phyloP scores from a whole-genome alignment of 2,113 vertebrate species.

The Pongo abelii region DNA sequence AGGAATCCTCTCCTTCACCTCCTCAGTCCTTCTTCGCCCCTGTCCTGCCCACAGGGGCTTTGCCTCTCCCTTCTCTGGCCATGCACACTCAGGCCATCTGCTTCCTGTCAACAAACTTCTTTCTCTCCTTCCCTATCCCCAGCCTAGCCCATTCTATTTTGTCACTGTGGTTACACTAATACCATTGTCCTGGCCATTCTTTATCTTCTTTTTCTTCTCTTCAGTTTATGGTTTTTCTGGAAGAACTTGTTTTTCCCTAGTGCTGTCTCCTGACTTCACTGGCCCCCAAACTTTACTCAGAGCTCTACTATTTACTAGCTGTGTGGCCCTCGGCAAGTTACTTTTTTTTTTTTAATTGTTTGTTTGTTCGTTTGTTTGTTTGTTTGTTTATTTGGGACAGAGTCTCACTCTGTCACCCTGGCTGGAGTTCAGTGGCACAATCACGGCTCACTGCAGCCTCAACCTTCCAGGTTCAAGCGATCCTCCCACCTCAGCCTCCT shows the following conservation, averaged over 20 bases:
- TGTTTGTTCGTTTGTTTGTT: no score
- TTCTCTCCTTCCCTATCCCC: background rate
- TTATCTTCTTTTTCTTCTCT: background rate
- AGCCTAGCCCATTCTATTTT: background rate
- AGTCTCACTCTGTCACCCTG: no score
- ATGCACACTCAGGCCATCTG: background rate
- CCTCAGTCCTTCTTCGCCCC: background rate
- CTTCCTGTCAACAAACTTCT: background rate
- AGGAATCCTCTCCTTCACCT: background rate
- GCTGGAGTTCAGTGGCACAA: no score
- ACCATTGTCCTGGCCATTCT: background rate
- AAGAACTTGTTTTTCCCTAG: background rate
- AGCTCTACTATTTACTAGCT: background rate
- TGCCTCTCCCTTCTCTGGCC: background rate
- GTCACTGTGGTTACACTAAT: background rate
- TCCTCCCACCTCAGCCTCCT: no score
- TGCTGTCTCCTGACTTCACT: background rate
- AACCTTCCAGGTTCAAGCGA: no score
- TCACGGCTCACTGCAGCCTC: no score
- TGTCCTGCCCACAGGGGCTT: background rate
- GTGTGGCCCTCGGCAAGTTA: background rate
- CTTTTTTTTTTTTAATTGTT: background rate
- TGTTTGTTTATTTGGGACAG: no score
- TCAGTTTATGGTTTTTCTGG: background rate
- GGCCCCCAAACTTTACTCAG: background rate